Evolutionary conservation across 2,113 vertebrate genomes (phyloP).

Genomic region (Fregata magnificens): DNA sequence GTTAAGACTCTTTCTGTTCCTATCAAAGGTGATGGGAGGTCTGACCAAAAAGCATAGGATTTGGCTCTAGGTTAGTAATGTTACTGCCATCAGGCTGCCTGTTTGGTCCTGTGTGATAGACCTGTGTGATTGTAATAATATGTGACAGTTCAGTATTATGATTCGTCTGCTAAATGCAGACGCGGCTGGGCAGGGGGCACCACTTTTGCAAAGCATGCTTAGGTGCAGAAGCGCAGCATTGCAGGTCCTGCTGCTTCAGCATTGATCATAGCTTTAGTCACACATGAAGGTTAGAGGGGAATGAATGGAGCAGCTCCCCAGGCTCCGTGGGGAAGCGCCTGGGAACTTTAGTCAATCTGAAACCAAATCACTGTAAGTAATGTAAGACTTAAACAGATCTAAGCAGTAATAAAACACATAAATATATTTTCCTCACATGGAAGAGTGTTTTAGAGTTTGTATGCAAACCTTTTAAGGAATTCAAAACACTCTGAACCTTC

Average conservation of each 20-base stretch:
- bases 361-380: not conserved
- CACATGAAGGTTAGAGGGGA: not conserved
- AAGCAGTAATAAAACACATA: not conserved
- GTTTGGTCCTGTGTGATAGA: not conserved
- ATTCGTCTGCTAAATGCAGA: not conserved
- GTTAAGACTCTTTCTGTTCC: not conserved
- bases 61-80: not conserved
- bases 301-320: not conserved
- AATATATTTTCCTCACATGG: not conserved
- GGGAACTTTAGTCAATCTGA: not conserved
- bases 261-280: not conserved
- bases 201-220: accelerated
- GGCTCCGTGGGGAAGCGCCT: not conserved
- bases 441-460: not conserved
- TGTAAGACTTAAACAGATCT: not conserved
- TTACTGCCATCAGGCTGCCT: not conserved
- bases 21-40: not conserved
- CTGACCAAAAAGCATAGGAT: not conserved
- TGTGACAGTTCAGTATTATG: not conserved
- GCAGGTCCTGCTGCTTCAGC: not conserved
- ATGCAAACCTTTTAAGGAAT: not conserved
- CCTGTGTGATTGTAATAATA: not conserved
- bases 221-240: not conserved
- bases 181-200: not conserved
- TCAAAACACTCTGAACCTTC: not conserved